Evolutionary conservation across 2,113 vertebrate species (phyloP), one percentile per base, ranked within the genome.

Genomic region (Scomber japonicus): DNA sequence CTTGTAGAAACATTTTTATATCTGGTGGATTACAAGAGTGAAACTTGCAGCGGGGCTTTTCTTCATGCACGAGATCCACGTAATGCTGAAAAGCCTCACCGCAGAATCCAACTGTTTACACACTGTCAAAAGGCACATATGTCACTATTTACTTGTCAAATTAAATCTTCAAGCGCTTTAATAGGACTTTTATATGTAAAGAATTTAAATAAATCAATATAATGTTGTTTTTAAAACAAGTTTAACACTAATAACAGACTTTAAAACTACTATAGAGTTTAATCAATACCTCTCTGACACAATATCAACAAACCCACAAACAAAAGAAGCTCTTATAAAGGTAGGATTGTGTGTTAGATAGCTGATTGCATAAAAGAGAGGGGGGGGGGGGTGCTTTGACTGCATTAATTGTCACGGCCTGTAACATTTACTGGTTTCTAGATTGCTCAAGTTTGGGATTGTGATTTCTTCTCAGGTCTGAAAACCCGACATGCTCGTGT

Each of bases 291-390:
- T 55, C 3, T 49, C 24, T 63, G 40, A 24, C 56, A 75, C 27
- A 3, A 14, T 78, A 27, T 82, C 46, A 75, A 61, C 40, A 67
- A 35, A 82, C 64, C 57, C 53, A 7, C 11, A 11, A 61, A 53
- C 24, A 51, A 53, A 24, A 12, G 21, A 53, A 48, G 46, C 62
- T 57, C 24, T 40, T 2, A 40, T 63, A 76, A 68, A 80, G 19
- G 11, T 10, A 59, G 49, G 48, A 5, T 60, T 54, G 31, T 63
- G 30, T 65, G 44, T 65, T 76, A 60, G 51, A 67, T 66, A 27
- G 1, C 21, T 7, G 11, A 14, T 63, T 63, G 4, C 44, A 3
- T 50, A 19, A 35, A 35, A 35, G 8, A 35, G 35, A 35, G 21
- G 1, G 21, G 24, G 2, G 24, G 2, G 24, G 24, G 35, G 61